Percentiles rank a stretch among this genome's conserved stretches.
phyloP scores from a whole-genome alignment of 2,888 invertebrate species.

The Cyrtodaria siliqua region DNA sequence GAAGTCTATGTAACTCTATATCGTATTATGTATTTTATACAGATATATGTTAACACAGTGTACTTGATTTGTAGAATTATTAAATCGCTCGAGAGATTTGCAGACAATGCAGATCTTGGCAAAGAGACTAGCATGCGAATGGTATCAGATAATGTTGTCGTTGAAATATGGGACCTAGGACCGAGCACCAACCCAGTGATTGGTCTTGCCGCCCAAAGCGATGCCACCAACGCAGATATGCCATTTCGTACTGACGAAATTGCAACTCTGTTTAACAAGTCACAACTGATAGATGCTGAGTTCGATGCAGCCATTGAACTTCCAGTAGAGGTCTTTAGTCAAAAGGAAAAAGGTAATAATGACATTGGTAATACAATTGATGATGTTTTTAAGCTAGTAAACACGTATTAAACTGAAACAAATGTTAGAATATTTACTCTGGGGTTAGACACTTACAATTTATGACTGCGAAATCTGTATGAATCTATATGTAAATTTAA shows the following conservation, averaged over 20 bases:
- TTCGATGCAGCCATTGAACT: constrained; percentile 79
- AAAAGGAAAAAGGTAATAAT: constrained; percentile 65
- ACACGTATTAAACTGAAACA: too few species aligned
- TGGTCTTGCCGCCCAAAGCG: constrained; percentile 72
- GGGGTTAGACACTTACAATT: too few species aligned
- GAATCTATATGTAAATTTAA: too few species aligned
- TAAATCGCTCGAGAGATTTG: constrained; percentile 72
- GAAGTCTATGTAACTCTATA: background rate
- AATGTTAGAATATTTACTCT: too few species aligned
- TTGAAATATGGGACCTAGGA: constrained; percentile 77
- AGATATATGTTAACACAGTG: too few species aligned
- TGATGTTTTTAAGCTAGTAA: too few species aligned
- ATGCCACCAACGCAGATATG: constrained; percentile 10
- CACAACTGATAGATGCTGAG: constrained; percentile 62
- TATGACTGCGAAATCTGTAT: too few species aligned
- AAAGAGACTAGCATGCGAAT: constrained; percentile 61
- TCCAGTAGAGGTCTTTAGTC: constrained; percentile 70
- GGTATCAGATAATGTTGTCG: constrained; percentile 75
- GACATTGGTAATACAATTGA: too few species aligned
- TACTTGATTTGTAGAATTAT: constrained; percentile 67
- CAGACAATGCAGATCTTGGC: constrained; percentile 69
- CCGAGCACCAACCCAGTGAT: constrained; percentile 67
- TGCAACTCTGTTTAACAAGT: constrained; percentile 64
- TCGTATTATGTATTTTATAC: too few species aligned
- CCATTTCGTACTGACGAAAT: constrained; percentile 62